phyloP scores from a whole-genome alignment of 2,888 invertebrate species.

The Cremastinae sp. region DNA sequence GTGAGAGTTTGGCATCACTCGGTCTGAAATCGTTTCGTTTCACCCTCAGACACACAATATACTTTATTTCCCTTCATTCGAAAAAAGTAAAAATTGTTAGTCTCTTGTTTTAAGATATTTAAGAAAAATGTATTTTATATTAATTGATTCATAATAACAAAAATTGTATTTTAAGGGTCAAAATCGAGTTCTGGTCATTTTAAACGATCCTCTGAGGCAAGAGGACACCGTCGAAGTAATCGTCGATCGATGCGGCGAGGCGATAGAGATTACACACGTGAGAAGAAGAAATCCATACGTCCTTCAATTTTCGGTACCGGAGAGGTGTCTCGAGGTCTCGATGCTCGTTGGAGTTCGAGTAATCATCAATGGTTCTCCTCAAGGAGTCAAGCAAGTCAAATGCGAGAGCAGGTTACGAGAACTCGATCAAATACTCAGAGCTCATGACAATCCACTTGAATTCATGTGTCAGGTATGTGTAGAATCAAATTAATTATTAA shows the following conservation, averaged over 20 bases:
- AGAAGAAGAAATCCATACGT: conserved; percentile 92
- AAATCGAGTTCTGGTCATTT: conserved; percentile 89
- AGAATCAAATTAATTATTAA: no score
- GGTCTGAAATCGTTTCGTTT: no score
- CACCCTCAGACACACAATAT: no score
- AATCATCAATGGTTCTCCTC: conserved; percentile 89
- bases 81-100: no score
- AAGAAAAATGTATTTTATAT: no score
- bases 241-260: conserved; percentile 90
- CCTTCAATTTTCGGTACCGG: conserved; percentile 91
- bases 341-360: conserved; percentile 91
- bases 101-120: no score
- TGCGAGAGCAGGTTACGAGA: conserved; percentile 92
- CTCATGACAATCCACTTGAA: conserved; percentile 90
- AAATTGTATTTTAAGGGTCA: no score
- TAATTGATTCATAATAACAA: no score
- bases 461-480: conserved; percentile 95
- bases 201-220: conserved; percentile 89
- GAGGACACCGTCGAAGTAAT: conserved; percentile 90
- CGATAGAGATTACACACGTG: conserved; percentile 87
- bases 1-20: no score
- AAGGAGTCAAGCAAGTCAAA: conserved; percentile 92
- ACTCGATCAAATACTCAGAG: conserved; percentile 89
- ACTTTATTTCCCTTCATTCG: no score
- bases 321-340: conserved; percentile 90